Base-by-base conservation (phyloP, 2,113 vertebrate species). In the Archocentrus centrarchus region DNA sequence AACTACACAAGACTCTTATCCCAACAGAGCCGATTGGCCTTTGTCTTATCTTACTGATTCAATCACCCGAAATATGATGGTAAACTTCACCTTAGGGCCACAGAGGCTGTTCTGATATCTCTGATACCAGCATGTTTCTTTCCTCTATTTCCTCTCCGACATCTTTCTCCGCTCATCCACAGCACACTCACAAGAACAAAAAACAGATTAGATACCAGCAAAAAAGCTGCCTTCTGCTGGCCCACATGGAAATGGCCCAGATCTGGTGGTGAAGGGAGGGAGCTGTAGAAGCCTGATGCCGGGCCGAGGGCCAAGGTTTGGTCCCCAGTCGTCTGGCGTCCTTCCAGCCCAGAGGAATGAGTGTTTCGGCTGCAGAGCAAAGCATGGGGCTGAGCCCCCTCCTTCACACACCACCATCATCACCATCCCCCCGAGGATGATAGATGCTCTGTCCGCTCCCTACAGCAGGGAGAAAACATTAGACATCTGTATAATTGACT, bases 401-500 rank as follows among this genome's bases (percentile, higher is more conserved):
- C 66, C 66, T 53, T 35, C 78, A 32, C 87, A 64, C 57, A 85
- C 83, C 87, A 73, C 86, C 77, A 60, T 61, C 88, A 84, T 87
- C 89, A 60, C 68, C 87, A 68, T 20, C 81, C 90, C 81, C 86
- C 83, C 3, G 79, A 89, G 93, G 87, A 91, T 95, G 95, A 96
- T 94, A 92, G 94, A 96, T 94, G 90, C 92, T 93, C 86, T 59
- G 91, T 92, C 82, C 84, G 55, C 91, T 95, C 90, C 89, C 89
- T 89, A 82, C 87, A 80, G 92, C 91, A 90, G 81, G 84, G 85
- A 92, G 90, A 93, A 93, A 79, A 86, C 88, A 91, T 94, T 93
- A 95, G 92, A 95, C 94, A 95, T 95, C 94, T 95, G 94, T 91
- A 92, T 88, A 90, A 94, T 95, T 94, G 94, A 95, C 92, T 93